phyloP scores from a whole-genome alignment of 1,140 invertebrate species.

The Littorina saxatilis region DNA sequence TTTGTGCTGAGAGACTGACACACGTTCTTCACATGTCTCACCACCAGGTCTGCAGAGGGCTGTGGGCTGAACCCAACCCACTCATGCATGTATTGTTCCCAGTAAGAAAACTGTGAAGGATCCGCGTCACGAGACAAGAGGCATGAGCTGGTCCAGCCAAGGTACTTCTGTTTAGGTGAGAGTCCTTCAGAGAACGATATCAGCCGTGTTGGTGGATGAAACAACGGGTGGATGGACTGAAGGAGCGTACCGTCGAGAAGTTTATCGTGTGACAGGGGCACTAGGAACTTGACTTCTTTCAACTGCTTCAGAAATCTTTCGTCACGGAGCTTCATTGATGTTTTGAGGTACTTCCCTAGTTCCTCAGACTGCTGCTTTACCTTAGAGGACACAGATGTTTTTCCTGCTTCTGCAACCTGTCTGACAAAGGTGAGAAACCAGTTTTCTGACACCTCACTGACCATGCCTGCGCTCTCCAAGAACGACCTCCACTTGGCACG shows the following conservation, averaged over 20 bases:
- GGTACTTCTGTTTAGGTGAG: not conserved
- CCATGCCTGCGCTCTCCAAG: not conserved
- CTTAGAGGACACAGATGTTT: not conserved
- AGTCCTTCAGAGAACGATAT: constrained; percentile 40
- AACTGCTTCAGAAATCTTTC: constrained; percentile 27
- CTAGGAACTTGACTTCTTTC: constrained; percentile 45
- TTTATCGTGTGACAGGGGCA: constrained; percentile 18
- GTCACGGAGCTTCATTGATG: not conserved
- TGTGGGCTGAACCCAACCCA: constrained; percentile 23
- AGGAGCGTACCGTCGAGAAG: not conserved
- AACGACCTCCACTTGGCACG: not conserved
- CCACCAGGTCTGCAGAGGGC: constrained; percentile 35
- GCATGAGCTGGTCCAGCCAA: constrained; percentile 45
- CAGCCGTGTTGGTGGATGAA: not conserved
- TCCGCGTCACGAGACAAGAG: constrained; percentile 36
- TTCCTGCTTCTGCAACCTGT: not conserved
- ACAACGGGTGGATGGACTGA: constrained; percentile 14
- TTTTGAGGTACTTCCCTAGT: not conserved
- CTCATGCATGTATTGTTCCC: not conserved
- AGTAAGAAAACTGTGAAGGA: constrained; percentile 11
- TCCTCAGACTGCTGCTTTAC: too few species aligned
- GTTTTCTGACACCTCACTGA: not conserved
- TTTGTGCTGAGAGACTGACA: constrained; percentile 18
- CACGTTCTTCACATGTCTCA: constrained; percentile 42
- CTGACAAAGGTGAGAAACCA: constrained; percentile 4